Evolutionary conservation across 2,797 vertebrate species (phyloP), one percentile per base, ranked within the genome.

Genomic region (Pipistrellus pygmaeus): DNA sequence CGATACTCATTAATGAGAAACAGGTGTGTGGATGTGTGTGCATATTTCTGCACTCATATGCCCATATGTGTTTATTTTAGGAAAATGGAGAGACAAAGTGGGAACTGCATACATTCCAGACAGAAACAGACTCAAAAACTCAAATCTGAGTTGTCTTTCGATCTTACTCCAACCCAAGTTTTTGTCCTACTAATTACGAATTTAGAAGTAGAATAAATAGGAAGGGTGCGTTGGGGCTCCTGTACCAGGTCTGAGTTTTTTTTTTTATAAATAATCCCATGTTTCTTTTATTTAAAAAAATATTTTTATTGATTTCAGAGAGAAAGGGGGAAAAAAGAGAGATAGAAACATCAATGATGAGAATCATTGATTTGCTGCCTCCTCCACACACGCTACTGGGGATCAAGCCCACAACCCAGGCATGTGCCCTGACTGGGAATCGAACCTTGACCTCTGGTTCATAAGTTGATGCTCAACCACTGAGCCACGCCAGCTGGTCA

Each of bases 141-240:
- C 17, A 53, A 60, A 64, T 35, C 46, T 71, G 6, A 51, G 0
- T 15, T 88, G 68, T 94, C 27, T 69, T 93, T 78, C 12, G 15
- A 64, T 25, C 2, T 23, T 85, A 32, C 12, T 23, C 23, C 35
- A 75, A 46, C 9, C 14, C 12, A 62, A 3, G 5, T 30, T 83
- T 88, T 88, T 5, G 3, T 13, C 35, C 13, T 81, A 64, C 20
- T 72, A 32, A 66, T 64, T 62, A 94, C 27, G 81, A 69, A 27
- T 35, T 48, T 51, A 48, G 25, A 48, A 35, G 8, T 8, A 53
- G 15, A 68, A 4, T 3, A 20, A 2, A 30, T 23, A 18, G 5
- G 25, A 57, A 41, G 17, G 1, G 2, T 64, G 20, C 25, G 32
- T 1, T 23, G 13, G 51, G 41, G 20, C 25, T 35, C 64, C 60